Percentiles rank a stretch among this genome's conserved stretches.
phyloP scores from a whole-genome alignment of 2,888 invertebrate genomes.

The Phymatocera aterrima region DNA sequence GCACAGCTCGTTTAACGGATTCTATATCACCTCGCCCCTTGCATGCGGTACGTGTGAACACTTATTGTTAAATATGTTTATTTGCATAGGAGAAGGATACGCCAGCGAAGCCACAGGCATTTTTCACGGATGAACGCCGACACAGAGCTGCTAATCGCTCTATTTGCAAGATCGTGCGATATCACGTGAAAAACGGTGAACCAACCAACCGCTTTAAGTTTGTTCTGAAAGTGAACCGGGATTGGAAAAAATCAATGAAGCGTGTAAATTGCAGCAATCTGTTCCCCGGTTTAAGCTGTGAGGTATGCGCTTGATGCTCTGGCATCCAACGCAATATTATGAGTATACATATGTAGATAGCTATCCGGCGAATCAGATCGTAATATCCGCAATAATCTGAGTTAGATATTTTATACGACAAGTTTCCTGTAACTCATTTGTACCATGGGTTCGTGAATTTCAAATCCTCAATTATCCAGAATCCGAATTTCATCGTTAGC shows the following conservation, averaged over 20 bases:
- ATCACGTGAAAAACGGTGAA: neutral
- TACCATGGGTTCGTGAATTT: constrained; percentile 1
- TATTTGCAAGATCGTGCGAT: neutral
- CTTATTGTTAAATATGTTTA: neutral
- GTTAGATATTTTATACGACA: neutral
- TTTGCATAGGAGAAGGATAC: constrained; percentile 3
- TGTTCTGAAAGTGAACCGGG: neutral
- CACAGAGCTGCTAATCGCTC: neutral
- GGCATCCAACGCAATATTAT: neutral
- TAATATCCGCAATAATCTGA: neutral
- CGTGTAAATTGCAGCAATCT: neutral
- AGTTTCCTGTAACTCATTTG: neutral
- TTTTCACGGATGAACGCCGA: constrained; percentile 1
- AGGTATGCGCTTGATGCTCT: neutral
- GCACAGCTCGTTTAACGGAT: constrained; percentile 8
- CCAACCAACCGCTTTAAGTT: neutral
- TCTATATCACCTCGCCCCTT: constrained; percentile 9
- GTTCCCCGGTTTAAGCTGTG: neutral
- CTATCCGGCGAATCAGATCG: neutral
- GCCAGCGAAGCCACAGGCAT: neutral
- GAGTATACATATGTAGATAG: too few relatives aligned
- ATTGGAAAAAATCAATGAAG: constrained; percentile 10
- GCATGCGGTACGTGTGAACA: neutral
- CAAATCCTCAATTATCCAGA: neutral
- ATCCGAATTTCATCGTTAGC: neutral